These are phyloP conservation scores for Acrocephalus arundinaceus DNA, from an alignment of 2,113 vertebrate species.

Conservation along the genomic window DNA sequence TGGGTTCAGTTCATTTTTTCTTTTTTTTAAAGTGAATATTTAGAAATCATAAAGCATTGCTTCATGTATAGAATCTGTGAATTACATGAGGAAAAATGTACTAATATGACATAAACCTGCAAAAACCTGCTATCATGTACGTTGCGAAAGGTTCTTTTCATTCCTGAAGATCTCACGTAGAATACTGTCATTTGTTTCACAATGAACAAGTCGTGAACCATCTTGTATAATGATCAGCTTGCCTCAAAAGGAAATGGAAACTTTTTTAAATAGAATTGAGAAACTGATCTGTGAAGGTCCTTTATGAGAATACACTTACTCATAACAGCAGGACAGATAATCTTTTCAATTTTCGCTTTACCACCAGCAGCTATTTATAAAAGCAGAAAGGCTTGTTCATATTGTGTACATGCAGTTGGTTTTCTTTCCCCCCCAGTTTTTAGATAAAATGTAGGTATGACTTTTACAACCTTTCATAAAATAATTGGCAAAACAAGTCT, in stretches of 20 bases:
- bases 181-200: neutral
- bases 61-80: neutral
- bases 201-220: neutral
- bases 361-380: neutral
- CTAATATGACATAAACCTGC: neutral
- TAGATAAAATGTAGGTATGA: neutral
- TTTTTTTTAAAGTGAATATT: neutral
- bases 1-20: rapidly evolving
- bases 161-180: neutral
- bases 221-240: neutral
- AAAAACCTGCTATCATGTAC: neutral
- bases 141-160: neutral
- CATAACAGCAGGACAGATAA: neutral
- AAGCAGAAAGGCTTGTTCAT: neutral
- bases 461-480: neutral
- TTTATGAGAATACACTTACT: neutral
- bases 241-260: neutral
- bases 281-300: neutral
- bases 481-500: neutral
- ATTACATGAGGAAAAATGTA: neutral
- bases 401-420: neutral
- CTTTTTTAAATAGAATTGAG: neutral
- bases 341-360: conserved; percentile 7
- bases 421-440: neutral
- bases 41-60: neutral